Percentiles rank a stretch among this genome's conserved stretches.
Conservation (phyloP, 2,888 invertebrate genomes). For the Leptopilina drosophilae region DNA sequence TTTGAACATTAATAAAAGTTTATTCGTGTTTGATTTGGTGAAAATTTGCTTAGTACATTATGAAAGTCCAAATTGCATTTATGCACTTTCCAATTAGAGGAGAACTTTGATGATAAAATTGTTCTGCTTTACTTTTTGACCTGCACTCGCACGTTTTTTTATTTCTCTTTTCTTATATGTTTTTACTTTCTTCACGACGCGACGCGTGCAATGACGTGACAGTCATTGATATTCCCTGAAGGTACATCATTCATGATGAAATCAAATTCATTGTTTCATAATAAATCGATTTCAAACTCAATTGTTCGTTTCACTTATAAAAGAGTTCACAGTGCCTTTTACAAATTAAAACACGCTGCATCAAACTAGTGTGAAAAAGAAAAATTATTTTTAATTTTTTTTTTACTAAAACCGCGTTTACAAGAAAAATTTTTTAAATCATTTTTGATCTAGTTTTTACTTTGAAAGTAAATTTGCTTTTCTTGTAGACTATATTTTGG, state of each 20-base stretch:
- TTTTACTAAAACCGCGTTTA: no score
- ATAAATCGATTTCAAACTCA: background rate
- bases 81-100: conserved; percentile 58
- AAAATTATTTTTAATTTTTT: no score
- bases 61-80: conserved; percentile 51
- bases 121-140: conserved; percentile 38
- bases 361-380: no score
- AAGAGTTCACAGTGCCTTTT: no score
- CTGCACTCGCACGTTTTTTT: conserved; percentile 29
- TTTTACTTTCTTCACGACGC: conserved; percentile 42
- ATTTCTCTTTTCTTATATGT: conserved; percentile 31
- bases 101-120: conserved; percentile 50
- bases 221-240: conserved; percentile 30
- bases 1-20: background rate
- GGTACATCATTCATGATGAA: conserved; percentile 17
- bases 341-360: no score
- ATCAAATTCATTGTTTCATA: conserved; percentile 2
- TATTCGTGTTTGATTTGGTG: background rate
- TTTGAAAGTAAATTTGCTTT: no score
- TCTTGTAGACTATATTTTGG: no score
- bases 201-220: conserved; percentile 20
- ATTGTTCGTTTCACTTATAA: conserved; percentile 3
- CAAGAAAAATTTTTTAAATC: no score
- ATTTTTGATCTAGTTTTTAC: no score
- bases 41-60: conserved; percentile 41